Evolutionary conservation across 1,140 invertebrate genomes (phyloP), one percentile per base, ranked within the genome.

Genomic region (Macrosteles quadrilineatus): DNA sequence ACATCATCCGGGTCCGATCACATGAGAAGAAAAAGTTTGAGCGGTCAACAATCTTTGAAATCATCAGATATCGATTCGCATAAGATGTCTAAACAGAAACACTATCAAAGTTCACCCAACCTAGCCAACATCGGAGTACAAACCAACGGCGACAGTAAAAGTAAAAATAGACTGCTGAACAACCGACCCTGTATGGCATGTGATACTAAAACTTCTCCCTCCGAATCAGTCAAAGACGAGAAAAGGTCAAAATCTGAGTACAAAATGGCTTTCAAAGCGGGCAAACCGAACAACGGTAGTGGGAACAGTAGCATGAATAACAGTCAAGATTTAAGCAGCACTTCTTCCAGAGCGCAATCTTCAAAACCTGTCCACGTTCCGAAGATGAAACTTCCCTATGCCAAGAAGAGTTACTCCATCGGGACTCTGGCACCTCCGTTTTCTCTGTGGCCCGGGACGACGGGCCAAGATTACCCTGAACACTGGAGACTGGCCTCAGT

Each of bases 401-500:
- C 86, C 1, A 88, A 87, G 70, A 88, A 89, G 73, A 86, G 86
- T 40, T 93, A 93, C 78, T 87, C 87, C 11, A 93, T 93, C 72
- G 87, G 90, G 19, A 93, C 90, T 19, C 80, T 93, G 67, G 83
- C 88, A 11, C 90, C 91, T 32, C 92, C 92, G 6, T 94, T 94
- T 76, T 90, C 86, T 74, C 85, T 92, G 19, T 87, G 90, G 81
- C 87, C 86, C 0, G 89, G 89, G 59, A 85, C 83, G 1, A 83
- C 81, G 57, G 86, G 86, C 1, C 84, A 85, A 1, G 91, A 91
- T 71, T 94, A 93, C 79, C 91, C 92, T 0, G 91, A 94, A 76
- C 91, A 93, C 76, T 94, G 91, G 91, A 83, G 92, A 32, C 81
- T 94, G 50, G 90, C 90, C 21, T 92, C 91, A 12, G 88, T 94